Evolutionary conservation across 2,797 vertebrate genomes (phyloP).

Genomic region (Sitta carolinensis): DNA sequence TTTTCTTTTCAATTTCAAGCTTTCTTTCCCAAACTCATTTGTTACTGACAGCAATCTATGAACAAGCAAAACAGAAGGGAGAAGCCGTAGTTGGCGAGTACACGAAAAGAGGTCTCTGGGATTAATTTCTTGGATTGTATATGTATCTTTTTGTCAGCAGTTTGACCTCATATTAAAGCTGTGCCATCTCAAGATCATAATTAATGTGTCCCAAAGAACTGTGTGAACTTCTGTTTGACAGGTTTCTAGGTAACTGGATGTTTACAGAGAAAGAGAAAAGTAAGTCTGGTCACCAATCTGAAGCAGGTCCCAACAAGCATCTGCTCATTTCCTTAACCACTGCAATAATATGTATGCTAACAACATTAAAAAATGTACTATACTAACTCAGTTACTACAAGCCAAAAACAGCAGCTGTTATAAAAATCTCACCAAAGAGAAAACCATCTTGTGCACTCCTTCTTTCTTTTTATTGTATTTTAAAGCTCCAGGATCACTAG

Average conservation of each 20-base stretch:
- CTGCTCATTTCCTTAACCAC: conserved; percentile 3
- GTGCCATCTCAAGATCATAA: conserved; percentile 13
- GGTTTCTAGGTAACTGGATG: conserved; percentile 28
- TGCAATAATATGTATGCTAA: background rate
- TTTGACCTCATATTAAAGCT: conserved; percentile 1
- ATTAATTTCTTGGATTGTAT: conserved; percentile 11
- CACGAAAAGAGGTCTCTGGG: background rate
- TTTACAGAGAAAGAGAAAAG: conserved; percentile 11
- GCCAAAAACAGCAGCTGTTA: background rate
- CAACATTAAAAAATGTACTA: background rate
- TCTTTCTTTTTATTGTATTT: background rate
- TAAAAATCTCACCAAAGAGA: conserved; percentile 16
- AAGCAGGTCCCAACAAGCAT: background rate
- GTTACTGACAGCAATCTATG: conserved; percentile 27
- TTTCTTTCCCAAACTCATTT: conserved; percentile 19
- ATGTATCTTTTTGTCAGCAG: background rate
- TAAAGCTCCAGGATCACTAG: background rate
- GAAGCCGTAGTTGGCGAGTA: background rate
- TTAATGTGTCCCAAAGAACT: background rate
- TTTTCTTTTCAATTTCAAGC: conserved; percentile 21
- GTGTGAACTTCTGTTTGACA: background rate
- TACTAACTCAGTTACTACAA: background rate
- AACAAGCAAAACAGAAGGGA: conserved; percentile 27
- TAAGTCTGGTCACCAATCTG: background rate
- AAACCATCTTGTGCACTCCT: background rate